Evolutionary conservation across 2,888 invertebrate species (phyloP), one percentile per base, ranked within the genome.

Genomic region (Tupiocoris notatus): DNA sequence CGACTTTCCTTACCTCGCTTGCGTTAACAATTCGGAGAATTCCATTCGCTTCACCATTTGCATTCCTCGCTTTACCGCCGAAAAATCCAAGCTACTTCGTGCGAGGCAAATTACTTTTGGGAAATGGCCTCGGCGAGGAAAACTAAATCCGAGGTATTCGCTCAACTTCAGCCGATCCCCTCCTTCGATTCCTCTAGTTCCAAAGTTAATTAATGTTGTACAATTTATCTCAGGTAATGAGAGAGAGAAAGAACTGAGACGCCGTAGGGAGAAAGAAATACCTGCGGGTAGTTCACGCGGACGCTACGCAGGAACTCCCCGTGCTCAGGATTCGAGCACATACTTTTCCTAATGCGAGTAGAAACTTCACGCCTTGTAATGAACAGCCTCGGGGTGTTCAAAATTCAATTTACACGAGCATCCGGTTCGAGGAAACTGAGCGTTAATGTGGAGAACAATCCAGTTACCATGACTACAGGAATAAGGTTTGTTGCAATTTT

Each of bases 131-230:
- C n/a, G n/a, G n/a, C 12, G 65, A 16, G 17, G 23, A 64, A 64
- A 64, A 39, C 39, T 21, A 61, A 70, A 9, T 70, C 16, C 16
- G 58, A n/a, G 58, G 70, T 58, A 58, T 56, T 59, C 61, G 7
- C 22, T 70, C 12, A 16, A 76, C 59, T 61, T 59, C 59, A 66
- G 17, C 18, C 39, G 39, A 39, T 12, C 12, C 12, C 22, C 39
- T 25, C 39, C 59, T 70, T 70, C 59, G 25, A 59, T 59, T 70
- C 59, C 70, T 70, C 74, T 61, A 78, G 78, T 79, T 78, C 57
- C 61, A 77, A 77, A 77, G 78, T 79, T 78, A 79, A 77, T 79
- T 79, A 79, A 79, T 79, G 77, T 76, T 75, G 56, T 74, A 59
- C 66, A 77, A 79, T 79, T 79, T 70, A 77, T 79, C 76, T 9